Conservation (phyloP, 2,797 vertebrate genomes). For the Gallinago nigripennis region DNA sequence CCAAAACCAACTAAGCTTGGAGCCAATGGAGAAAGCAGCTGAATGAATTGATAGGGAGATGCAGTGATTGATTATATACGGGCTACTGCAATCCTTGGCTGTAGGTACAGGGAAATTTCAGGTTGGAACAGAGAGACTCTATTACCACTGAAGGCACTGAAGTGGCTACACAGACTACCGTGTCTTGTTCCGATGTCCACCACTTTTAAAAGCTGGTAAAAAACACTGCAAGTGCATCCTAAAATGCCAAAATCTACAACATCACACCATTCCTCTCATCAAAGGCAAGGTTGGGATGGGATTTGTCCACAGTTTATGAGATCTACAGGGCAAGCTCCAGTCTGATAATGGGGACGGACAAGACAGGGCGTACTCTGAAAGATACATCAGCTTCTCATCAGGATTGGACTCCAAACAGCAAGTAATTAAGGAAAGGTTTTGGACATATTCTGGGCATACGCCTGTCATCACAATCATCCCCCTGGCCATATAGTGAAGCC, state of each 20-base stretch:
- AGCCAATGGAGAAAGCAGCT: not conserved
- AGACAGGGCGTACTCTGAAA: not conserved
- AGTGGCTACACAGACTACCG: not conserved
- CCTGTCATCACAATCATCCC: not conserved
- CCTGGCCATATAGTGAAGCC: fast-evolving
- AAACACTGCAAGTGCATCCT: not conserved
- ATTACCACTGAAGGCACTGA: not conserved
- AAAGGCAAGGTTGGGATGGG: not conserved
- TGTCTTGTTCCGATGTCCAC: not conserved
- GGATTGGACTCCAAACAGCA: not conserved
- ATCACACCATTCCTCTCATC: not conserved
- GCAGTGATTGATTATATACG: not conserved
- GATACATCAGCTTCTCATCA: not conserved
- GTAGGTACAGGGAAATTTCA: not conserved
- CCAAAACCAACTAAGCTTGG: not conserved
- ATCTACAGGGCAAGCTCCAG: not conserved
- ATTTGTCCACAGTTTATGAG: not conserved
- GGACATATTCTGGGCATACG: not conserved
- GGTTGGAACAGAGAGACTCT: not conserved
- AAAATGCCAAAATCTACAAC: not conserved
- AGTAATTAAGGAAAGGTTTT: not conserved
- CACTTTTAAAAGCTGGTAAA: not conserved
- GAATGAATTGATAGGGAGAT: not conserved
- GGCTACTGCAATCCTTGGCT: not conserved
- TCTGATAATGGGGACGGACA: not conserved